phyloP scores from a whole-genome alignment of 1,140 invertebrate genomes.

The Manduca sexta region DNA sequence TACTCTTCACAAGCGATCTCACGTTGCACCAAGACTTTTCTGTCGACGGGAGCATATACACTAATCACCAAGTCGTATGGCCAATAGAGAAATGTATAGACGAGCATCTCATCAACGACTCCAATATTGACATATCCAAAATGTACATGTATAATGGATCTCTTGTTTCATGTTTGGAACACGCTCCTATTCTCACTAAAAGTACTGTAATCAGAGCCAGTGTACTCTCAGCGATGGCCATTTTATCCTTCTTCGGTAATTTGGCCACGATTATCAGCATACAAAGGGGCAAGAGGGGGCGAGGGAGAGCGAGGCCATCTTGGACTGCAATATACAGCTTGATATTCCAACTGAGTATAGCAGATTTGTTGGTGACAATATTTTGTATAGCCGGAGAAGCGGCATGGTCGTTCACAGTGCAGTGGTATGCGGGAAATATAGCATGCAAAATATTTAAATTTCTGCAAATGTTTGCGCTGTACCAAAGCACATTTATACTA shows the following conservation, averaged over 20 bases:
- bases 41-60: slow-evolving; percentile 4
- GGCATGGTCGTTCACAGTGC: slow-evolving; percentile 85
- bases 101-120: slow-evolving; percentile 32
- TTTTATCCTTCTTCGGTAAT: slow-evolving; percentile 83
- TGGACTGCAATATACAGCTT: slow-evolving; percentile 83
- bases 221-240: slow-evolving; percentile 79
- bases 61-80: slow-evolving; percentile 26
- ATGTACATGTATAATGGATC: slow-evolving; percentile 54
- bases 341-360: slow-evolving; percentile 83
- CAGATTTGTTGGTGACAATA: slow-evolving; percentile 85
- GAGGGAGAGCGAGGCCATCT: slow-evolving; percentile 73
- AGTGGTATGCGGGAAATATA: slow-evolving; percentile 85
- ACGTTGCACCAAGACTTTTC: slow-evolving; percentile 29
- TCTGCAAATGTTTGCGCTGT: slow-evolving; percentile 86
- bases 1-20: slow-evolving; percentile 29
- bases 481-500: slow-evolving; percentile 88
- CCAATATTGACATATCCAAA: slow-evolving; percentile 28
- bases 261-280: slow-evolving; percentile 84
- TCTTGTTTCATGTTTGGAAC: slow-evolving; percentile 69
- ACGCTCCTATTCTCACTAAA: slow-evolving; percentile 77
- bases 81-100: slow-evolving; percentile 51
- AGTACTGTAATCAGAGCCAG: slow-evolving; percentile 76
- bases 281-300: slow-evolving; percentile 72
- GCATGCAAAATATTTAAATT: slow-evolving; percentile 89
- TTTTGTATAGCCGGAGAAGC: slow-evolving; percentile 87